Base-by-base conservation (phyloP, 2,113 vertebrate genomes). In the Campylomormyrus tamandua region DNA sequence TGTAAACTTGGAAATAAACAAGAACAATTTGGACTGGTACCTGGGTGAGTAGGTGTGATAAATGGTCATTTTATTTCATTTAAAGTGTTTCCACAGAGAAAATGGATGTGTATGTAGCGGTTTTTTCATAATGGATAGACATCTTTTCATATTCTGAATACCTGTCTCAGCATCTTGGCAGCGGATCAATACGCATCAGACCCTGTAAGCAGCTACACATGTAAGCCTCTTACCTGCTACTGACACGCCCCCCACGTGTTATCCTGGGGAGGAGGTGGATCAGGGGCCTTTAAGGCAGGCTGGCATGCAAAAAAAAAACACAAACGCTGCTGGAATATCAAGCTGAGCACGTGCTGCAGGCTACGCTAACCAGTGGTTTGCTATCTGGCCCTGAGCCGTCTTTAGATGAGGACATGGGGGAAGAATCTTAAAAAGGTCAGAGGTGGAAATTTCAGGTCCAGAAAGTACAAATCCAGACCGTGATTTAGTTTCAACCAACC, bases 131-230 rank as follows among this genome's bases (percentile, higher is more conserved):
- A 70, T 46, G 35, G 58, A 74, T 17, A 27, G 11, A 88, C n/a
- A 8, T 74, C 88, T 80, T 89, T 80, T 21, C 27, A 80, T 42
- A 50, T 3, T 50, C 13, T 89, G 88, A 89, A 74, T 80, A 19
- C 48, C n/a, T 1, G 1, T 52, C 48, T 89, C 45, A 31, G 11
- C 62, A 80, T 89, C 31, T 89, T 56, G 85, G 50, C 66, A 52
- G 45, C 15, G 45, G 74, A 80, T 89, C 66, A 89, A 80, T 89
- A 74, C 3, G 17, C 74, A 21, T 77, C 66, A 89, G 19, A 48
- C 46, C n/a, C 66, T 77, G 66, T 74, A 89, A 89, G n/a, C 46
- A 70, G 88, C 21, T 89, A 89, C 66, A 89, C n/a, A 24, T 80
- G 45, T 80, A 89, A 89, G 66, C 66, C 88, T 80, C 88, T 89